Base-by-base conservation (phyloP, 2,888 invertebrate genomes). In the Tromatobia lineatoria region DNA sequence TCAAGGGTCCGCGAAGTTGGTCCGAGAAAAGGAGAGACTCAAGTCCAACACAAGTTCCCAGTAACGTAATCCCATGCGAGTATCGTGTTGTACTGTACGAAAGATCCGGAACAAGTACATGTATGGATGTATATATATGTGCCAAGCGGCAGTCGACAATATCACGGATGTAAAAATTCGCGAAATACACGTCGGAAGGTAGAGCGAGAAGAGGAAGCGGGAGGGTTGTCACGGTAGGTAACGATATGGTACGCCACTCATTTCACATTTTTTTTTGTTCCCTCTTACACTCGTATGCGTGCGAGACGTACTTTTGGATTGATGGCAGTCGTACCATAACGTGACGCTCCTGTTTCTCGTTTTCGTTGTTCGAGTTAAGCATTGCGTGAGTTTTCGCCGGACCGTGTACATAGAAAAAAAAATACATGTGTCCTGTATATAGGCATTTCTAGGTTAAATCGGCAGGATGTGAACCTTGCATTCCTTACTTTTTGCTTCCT, bases 211-310 rank as follows among this genome's bases (percentile, higher is more conserved):
- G 69, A 59, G 74, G 84, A 73, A 73, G 57, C 42, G 18, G 57
- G 73, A 73, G 57, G 73, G 73, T 85, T 87, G 89, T 89, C 89
- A 89, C 89, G 88, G 88, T 90, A 85, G 81, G 88, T 89, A 86
- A 86, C 88, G 85, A 90, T 86, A 87, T 85, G 87, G 86, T 83
- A 87, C 86, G 82, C 78, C 83, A 85, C 77, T 85, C 87, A 88
- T 89, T 89, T 87, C 80, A 86, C 87, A 87, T 90, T 90, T 87
- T 85, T 87, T 85, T 86, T 25, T 38, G 20, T 66, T 34, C 38
- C 64, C 20, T 64, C 4, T 38, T 64, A 20, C 38, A 42, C 34
- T 8, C 64, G 64, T 18, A 20, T 64, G 38, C 11, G 64, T 13
- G 34, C 38, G 8, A 3, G 18, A 20, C 20, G 38, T 38, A 38